Base-by-base conservation (phyloP, 2,113 vertebrate genomes). In the Cairina moschata region DNA sequence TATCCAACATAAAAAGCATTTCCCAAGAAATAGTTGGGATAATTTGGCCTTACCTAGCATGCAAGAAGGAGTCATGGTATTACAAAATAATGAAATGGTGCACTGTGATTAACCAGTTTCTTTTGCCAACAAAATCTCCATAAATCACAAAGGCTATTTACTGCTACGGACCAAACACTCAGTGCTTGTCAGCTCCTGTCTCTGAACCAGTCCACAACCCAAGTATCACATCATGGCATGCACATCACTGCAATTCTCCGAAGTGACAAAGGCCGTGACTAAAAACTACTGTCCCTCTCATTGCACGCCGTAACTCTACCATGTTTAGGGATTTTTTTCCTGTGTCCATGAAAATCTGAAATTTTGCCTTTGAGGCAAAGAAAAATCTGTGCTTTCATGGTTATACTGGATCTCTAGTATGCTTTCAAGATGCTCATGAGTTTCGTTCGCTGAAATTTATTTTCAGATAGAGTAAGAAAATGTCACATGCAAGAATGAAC, bases 141-240 rank as follows among this genome's bases (percentile, higher is more conserved):
- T 25, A 23, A 75, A 32, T 25, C 59, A 18, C 66, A 6, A 1
- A 9, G 17, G 50, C 3, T 32, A 55, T 58, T 55, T 75, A 36
- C 36, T 65, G 42, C n/a, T 40, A 3, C 3, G 29, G 55, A 29
- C 32, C 50, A 52, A 32, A 10, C 9, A 13, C 29, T 59, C 2
- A 0, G 25, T 8, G 9, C 58, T 73, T 9, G 15, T 42, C 42
- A 23, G 14, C 26, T 48, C 42, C 60, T 25, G 25, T 20, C 80
- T 65, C 25, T 40, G 69, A 55, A 31, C 36, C 50, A 32, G 36
- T 11, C 29, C 16, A 67, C 20, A 40, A 79, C 20, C 13, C 55
- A 42, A 32, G 2, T 34, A 11, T 8, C 28, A 15, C 20, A 11
- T 3, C 0, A 6, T 4, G 17, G 50, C 17, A 38, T 6, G 21